Evolutionary conservation across 2,888 invertebrate genomes (phyloP).

Genomic region (Drosophila dives): DNA sequence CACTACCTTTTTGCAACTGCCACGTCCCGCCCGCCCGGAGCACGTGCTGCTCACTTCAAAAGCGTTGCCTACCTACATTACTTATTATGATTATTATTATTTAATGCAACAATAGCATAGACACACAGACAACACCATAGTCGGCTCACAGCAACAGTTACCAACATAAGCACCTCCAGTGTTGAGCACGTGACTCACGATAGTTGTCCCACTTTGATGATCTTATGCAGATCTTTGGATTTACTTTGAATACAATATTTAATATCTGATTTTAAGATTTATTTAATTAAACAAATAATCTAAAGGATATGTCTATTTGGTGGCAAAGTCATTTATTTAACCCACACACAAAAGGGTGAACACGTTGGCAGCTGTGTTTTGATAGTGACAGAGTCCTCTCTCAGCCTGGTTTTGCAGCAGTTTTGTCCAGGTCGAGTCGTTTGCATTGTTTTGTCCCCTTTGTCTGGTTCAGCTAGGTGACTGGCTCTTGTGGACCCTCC

Average conservation of each 20-base stretch:
- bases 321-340: conserved; percentile 1
- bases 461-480: conserved; percentile 70
- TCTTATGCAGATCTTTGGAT: neutral
- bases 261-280: neutral
- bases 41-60: conserved; percentile 56
- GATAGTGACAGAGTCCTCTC: conserved; percentile 15
- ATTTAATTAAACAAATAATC: neutral
- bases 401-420: conserved; percentile 37
- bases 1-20: neutral
- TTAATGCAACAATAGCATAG: conserved; percentile 69
- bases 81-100: conserved; percentile 78
- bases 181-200: conserved; percentile 53
- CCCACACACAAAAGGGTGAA: conserved; percentile 23
- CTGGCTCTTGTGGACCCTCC: conserved; percentile 44
- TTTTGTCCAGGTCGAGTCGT: conserved; percentile 61
- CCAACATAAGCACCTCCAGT: conserved; percentile 38
- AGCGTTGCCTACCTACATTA: conserved; percentile 71
- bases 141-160: conserved; percentile 66
- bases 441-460: conserved; percentile 69
- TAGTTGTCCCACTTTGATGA: neutral
- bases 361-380: conserved; percentile 43
- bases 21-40: conserved; percentile 33
- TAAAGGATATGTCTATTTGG: neutral
- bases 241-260: neutral
- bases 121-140: conserved; percentile 49